Conservation (phyloP, 2,888 invertebrate genomes). For the Alsophila aescularia region DNA sequence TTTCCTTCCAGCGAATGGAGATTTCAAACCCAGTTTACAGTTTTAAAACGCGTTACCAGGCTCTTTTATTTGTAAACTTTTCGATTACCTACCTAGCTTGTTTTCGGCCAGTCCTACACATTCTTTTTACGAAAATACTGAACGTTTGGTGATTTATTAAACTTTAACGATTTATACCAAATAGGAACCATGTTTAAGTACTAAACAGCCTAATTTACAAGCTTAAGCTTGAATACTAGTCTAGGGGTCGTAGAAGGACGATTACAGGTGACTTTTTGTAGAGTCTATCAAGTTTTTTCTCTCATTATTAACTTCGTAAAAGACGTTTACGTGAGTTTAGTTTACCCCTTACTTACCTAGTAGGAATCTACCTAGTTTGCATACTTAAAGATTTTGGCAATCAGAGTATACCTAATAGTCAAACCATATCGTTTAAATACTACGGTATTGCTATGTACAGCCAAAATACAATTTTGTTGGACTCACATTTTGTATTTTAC, state of each 20-base stretch:
- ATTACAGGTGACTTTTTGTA: slow-evolving; percentile 24
- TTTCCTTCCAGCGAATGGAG: slow-evolving; percentile 33
- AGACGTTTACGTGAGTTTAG: slow-evolving; percentile 2
- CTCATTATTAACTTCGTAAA: neutral
- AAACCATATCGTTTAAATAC: slow-evolving; percentile 11
- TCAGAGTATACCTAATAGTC: neutral
- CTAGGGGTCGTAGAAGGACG: slow-evolving; percentile 28
- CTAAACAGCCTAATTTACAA: slow-evolving; percentile 27
- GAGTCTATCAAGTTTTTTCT: slow-evolving; percentile 4
- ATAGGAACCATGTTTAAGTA: slow-evolving; percentile 20
- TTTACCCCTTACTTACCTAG: slow-evolving; percentile 7
- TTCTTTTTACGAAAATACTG: neutral
- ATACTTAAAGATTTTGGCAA: slow-evolving; percentile 23
- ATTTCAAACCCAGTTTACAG: slow-evolving; percentile 18
- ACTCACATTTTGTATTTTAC: neutral
- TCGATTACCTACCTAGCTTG: slow-evolving; percentile 9
- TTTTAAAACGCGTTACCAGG: slow-evolving; percentile 24
- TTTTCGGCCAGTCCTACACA: neutral
- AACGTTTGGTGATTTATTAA: neutral
- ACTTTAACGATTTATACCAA: slow-evolving; percentile 16
- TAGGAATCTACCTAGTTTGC: slow-evolving; percentile 1
- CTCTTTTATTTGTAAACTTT: slow-evolving; percentile 9
- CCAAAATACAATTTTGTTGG: neutral
- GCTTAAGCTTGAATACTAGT: slow-evolving; percentile 16
- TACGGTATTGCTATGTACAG: slow-evolving; percentile 9